phyloP scores from a whole-genome alignment of 2,113 vertebrate species.

The Eretmochelys imbricata region DNA sequence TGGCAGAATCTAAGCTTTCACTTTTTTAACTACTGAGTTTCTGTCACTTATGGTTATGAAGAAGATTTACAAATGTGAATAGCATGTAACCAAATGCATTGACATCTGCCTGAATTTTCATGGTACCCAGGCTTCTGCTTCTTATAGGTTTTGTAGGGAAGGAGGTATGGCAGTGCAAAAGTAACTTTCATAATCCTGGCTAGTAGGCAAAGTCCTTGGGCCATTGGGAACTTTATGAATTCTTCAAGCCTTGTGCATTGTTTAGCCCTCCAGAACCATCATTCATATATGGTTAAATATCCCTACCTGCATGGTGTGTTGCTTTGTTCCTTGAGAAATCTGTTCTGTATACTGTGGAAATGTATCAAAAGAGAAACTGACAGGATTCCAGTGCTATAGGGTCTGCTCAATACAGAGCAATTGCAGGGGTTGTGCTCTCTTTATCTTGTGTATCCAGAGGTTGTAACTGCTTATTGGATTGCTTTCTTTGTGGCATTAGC shows the following conservation, averaged over 20 bases:
- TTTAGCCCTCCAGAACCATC: background rate
- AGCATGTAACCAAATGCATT: background rate
- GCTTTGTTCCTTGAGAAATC: background rate
- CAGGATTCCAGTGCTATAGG: background rate
- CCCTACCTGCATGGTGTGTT: background rate
- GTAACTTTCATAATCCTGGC: background rate
- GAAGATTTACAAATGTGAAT: background rate
- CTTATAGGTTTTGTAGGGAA: background rate
- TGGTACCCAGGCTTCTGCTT: background rate
- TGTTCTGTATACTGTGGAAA: background rate
- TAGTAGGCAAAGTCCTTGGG: background rate
- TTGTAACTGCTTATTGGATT: background rate
- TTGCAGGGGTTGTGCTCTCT: fast-evolving
- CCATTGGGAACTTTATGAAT: too few species aligned
- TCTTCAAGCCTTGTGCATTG: background rate
- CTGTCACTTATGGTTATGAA: background rate
- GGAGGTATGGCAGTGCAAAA: background rate
- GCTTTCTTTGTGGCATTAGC: background rate
- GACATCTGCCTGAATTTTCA: background rate
- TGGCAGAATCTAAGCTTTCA: background rate
- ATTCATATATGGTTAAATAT: background rate
- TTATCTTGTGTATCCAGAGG: background rate
- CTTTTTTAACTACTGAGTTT: background rate
- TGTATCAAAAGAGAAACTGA: fast-evolving
- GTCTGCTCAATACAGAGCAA: fast-evolving